Evolutionary conservation across 2,113 vertebrate genomes (phyloP), one percentile per base, ranked within the genome.

Genomic region (Carollia perspicillata): DNA sequence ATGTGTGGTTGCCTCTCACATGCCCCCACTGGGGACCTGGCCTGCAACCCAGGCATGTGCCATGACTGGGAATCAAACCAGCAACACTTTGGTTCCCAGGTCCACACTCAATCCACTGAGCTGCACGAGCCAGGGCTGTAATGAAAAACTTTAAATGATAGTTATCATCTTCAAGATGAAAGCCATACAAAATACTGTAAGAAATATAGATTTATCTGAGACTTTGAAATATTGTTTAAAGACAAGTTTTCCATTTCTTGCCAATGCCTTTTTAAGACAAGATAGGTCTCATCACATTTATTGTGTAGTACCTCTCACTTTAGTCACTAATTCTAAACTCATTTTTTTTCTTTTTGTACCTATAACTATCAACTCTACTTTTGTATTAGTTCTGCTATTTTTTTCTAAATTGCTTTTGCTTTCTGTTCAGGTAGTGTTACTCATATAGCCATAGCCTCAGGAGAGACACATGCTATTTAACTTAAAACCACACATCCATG

Each of bases 281-380:
- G 2, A 40, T 23, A 0, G 16, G 11, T 33, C 5, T 30, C 53
- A 5, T 12, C 2, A 60, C 18, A 66, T 4, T 47, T 65, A 77
- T 6, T 2, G 37, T 0, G 6, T 2, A 40, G 1, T 6, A 2
- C 5, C 8, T 37, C 18, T 84, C n/a, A 20, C 33, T 65, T 47
- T 44, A 79, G 6, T 1, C 10, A 3, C 4, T 55, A 10, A 14
- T 3, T 10, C 9, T 28, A 30, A 69, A 8, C 23, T 17, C 58
- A 60, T 58, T 22, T 58, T 26, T 55, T 55, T 47, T 22, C 9
- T 18, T 2, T 44, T 65, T 65, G 0, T 55, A 42, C 6, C 65
- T 78, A 11, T 17, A 37, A 68, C 6, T 22, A 47, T 14, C 14
- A 8, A 1, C 3, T 23, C 9, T 42, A 8, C 3, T n/a, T 77